Base-by-base conservation (phyloP, 2,888 invertebrate genomes). In the Herminia tarsipennalis region DNA sequence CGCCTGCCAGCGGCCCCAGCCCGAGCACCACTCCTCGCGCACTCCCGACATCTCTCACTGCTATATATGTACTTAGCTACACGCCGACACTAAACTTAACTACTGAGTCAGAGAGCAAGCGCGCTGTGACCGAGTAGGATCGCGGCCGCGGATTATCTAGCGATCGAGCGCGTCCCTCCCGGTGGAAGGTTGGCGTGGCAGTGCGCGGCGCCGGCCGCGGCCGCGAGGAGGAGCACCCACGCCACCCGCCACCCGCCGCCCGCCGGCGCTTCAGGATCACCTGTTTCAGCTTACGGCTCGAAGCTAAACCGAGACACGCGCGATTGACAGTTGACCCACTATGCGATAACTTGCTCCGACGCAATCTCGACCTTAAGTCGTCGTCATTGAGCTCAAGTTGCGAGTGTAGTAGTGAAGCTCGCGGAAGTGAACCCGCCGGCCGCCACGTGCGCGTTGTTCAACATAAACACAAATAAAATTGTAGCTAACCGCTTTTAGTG, bases 1-100 rank as follows among this genome's bases (percentile, higher is more conserved):
- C 69, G 71, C 81, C 77, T 87, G 88, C 89, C 88, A 88, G 48
- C 83, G 66, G 27, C 88, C 86, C 83, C 85, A 86, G 25, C 87
- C 83, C 9, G 74, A 67, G 51, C 81, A 78, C 70, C 78, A 79
- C 70, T 83, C 81, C 56, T 78, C 77, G 42, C 70, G 75, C 55
- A 76, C 56, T 3, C 49, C 63, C 3, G 67, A 48, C 69, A 72
- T 67, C 17, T 36, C 9, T 36, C n/a, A 5, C 12, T 28, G 14
- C 27, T 25, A 25, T 18, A 27, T 17, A 36, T 16, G 28, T 12
- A 20, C 8, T 21, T n/a, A n/a, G n/a, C n/a, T n/a, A n/a, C 18
- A 14, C 22, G 4, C 27, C 24, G 24, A 20, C 30, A 33, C 21
- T 20, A 33, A 33, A 13, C 12, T 14, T 9, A 10, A 16, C 16